phyloP scores from a whole-genome alignment of 2,888 invertebrate genomes.

The Rhingia rostrata region DNA sequence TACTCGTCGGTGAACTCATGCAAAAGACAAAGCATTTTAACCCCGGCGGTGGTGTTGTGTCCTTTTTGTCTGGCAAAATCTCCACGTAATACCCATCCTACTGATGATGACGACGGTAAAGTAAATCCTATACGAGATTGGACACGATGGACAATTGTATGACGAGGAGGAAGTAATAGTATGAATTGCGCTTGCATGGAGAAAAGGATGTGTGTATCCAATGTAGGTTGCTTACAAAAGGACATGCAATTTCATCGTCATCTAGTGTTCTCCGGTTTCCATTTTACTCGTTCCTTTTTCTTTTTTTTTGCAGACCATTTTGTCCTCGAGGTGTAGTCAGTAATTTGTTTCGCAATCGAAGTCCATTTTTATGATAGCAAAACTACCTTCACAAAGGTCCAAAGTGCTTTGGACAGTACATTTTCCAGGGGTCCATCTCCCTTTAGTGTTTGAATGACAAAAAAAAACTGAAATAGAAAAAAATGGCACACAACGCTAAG shows the following conservation, averaged over 20 bases:
- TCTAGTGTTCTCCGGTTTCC: not conserved
- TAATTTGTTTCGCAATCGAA: constrained; percentile 33
- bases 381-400: not conserved
- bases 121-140: constrained; percentile 28
- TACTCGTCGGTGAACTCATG: constrained; percentile 12
- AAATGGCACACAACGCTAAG: too few species aligned
- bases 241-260: constrained; percentile 45
- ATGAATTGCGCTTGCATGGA: not conserved
- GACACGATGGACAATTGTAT: constrained; percentile 27
- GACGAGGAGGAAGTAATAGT: constrained; percentile 6
- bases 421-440: not conserved
- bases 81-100: constrained; percentile 37
- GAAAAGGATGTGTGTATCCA: not conserved
- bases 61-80: constrained; percentile 25
- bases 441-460: not conserved
- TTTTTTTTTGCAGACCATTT: constrained; percentile 3
- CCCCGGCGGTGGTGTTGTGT: constrained; percentile 22
- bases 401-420: not conserved
- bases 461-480: not conserved
- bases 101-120: constrained; percentile 10
- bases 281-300: not conserved
- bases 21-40: constrained; percentile 59
- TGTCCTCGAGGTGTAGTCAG: constrained; percentile 19
- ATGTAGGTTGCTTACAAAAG: not conserved
- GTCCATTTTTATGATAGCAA: constrained; percentile 26